Evolutionary conservation across 1,140 invertebrate species (phyloP).

Genomic region (Aradophagus sp.): DNA sequence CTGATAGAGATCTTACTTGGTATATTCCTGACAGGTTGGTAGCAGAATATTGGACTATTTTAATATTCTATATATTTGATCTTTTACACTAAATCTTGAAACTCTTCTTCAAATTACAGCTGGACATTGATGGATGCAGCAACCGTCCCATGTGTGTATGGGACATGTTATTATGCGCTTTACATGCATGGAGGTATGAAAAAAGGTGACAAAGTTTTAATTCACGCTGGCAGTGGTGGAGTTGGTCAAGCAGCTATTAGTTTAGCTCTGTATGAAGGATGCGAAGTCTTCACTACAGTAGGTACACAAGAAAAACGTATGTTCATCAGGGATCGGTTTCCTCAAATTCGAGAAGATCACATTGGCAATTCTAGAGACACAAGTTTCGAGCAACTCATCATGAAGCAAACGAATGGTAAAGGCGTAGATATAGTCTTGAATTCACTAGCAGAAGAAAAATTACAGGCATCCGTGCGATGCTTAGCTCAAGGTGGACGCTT

Average conservation of each 20-base stretch:
- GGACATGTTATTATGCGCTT: slow-evolving; percentile 89
- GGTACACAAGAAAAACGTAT: slow-evolving; percentile 82
- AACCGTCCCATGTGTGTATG: slow-evolving; percentile 90
- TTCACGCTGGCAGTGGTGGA: slow-evolving; percentile 86
- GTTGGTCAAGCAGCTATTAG: slow-evolving; percentile 87
- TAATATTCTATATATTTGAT: too few relatives aligned
- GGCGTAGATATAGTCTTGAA: slow-evolving; percentile 88
- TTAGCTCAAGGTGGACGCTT: slow-evolving; percentile 81
- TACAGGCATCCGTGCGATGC: slow-evolving; percentile 86
- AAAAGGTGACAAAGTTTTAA: slow-evolving; percentile 80
- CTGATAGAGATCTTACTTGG: slow-evolving; percentile 82
- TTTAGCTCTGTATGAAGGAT: slow-evolving; percentile 79
- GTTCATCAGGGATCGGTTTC: slow-evolving; percentile 81
- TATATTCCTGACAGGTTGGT: slow-evolving; percentile 80
- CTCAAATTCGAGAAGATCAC: slow-evolving; percentile 79
- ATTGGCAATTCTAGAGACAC: slow-evolving; percentile 84
- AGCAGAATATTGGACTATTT: not conserved
- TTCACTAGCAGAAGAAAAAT: slow-evolving; percentile 85
- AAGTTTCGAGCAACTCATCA: slow-evolving; percentile 83
- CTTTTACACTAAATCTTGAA: not conserved
- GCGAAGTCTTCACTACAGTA: slow-evolving; percentile 83
- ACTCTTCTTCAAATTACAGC: slow-evolving; percentile 44
- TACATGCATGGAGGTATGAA: slow-evolving; percentile 76
- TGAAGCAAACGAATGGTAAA: slow-evolving; percentile 76
- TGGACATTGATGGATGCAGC: slow-evolving; percentile 92